A percentile compares a stretch with the other conserved stretches of the same genome.
These are phyloP conservation scores for cattle (Bos taurus) DNA, from an alignment of 2,113 vertebrate species.

Conservation along the genomic window ARS-UCD2.0 NC_037357.1:80652001-80652500, in stretches of 20 bases:
- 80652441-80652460: constrained; percentile 29
- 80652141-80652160: too few species aligned
- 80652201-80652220: too few species aligned
- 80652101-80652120: too few species aligned
- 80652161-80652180: too few species aligned
- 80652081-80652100: too few species aligned
- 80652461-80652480: neutral
- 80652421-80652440: constrained; percentile 52
- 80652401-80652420: constrained; percentile 72
- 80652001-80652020: too few species aligned
- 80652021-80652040: too few species aligned
- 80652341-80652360: constrained; percentile 67
- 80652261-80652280: constrained; percentile 40
- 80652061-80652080: too few species aligned
- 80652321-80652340: constrained; percentile 40
- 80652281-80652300: constrained; percentile 27
- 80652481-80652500: constrained; percentile 46
- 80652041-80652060: too few species aligned
- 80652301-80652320: neutral
- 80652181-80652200: too few species aligned
- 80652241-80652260: constrained; percentile 18
- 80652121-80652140: too few species aligned
- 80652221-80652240: too few species aligned
- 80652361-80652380: constrained; percentile 54
- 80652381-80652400: constrained; percentile 58